phyloP scores from a whole-genome alignment of 2,888 invertebrate genomes.

The Agonum fuliginosum region DNA sequence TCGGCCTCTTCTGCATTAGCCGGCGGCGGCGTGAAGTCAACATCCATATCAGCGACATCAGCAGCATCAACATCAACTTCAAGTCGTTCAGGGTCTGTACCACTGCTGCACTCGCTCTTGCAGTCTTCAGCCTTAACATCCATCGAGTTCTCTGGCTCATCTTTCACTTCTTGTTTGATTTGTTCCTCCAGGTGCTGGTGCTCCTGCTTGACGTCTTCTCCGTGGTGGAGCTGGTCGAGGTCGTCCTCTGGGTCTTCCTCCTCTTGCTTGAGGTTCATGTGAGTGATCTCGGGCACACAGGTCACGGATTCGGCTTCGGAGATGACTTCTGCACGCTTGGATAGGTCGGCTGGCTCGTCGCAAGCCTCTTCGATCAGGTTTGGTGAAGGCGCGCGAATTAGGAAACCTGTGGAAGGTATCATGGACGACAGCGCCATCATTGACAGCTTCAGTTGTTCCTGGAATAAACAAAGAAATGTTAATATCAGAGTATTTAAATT shows the following conservation, averaged over 20 bases:
- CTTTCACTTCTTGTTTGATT: too few species aligned
- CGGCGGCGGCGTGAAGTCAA: constrained; percentile 69
- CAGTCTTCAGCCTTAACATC: constrained; percentile 73
- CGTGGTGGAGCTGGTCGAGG: constrained; percentile 52
- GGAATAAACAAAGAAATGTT: too few species aligned
- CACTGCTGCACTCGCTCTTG: constrained; percentile 80
- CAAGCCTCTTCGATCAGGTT: constrained; percentile 62
- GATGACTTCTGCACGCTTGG: constrained; percentile 68
- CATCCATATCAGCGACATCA: constrained; percentile 61
- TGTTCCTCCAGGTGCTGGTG: constrained; percentile 68
- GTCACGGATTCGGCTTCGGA: constrained; percentile 70
- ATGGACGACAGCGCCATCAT: constrained; percentile 54
- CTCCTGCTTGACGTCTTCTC: not conserved
- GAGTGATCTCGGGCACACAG: constrained; percentile 68
- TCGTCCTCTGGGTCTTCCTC: constrained; percentile 65
- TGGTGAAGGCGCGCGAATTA: constrained; percentile 54
- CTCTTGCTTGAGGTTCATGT: constrained; percentile 68
- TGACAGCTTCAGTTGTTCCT: constrained; percentile 52
- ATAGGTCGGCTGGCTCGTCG: constrained; percentile 69
- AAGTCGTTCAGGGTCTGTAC: constrained; percentile 84
- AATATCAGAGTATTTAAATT: too few species aligned
- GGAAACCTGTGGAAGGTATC: constrained; percentile 46
- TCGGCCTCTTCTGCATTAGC: constrained; percentile 69
- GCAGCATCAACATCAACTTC: constrained; percentile 81
- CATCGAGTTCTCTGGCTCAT: constrained; percentile 73